These are phyloP conservation scores for Drosophila punjabiensis DNA, from an alignment of 1,140 invertebrate genomes.

Conservation along the genomic window DNA sequence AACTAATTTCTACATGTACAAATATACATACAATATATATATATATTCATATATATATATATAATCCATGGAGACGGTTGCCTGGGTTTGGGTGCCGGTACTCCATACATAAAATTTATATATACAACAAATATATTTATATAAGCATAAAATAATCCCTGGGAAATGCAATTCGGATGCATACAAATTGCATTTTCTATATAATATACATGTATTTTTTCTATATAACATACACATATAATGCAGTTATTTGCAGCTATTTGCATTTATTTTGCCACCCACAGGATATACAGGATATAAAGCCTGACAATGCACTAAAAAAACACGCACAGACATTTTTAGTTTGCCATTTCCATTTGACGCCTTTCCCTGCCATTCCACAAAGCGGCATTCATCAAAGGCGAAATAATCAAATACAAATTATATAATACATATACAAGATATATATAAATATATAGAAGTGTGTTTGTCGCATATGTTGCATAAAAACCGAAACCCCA, in stretches of 20 bases:
- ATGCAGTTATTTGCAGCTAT: constrained; percentile 54
- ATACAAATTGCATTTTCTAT: constrained; percentile 50
- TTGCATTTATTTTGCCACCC: constrained; percentile 31
- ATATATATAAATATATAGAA: constrained; percentile 12
- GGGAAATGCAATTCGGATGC: constrained; percentile 43
- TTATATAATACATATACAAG: constrained; percentile 66
- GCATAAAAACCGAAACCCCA: constrained; percentile 76
- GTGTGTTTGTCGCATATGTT: constrained; percentile 72
- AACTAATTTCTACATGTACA: constrained; percentile 38
- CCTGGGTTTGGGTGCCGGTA: constrained; percentile 10
- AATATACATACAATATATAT: constrained; percentile 4
- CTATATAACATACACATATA: constrained; percentile 24
- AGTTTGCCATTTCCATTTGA: constrained; percentile 39
- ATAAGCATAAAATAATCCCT: constrained; percentile 37
- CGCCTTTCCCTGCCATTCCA: constrained; percentile 32
- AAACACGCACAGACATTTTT: constrained; percentile 37
- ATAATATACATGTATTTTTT: constrained; percentile 43
- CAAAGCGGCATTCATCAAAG: constrained; percentile 53
- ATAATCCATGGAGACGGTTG: constrained; percentile 39
- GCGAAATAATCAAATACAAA: constrained; percentile 79
- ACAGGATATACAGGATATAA: constrained; percentile 22
- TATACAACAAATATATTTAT: constrained; percentile 18
- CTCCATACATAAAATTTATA: constrained; percentile 6
- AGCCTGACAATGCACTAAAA: constrained; percentile 58
- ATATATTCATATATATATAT: not conserved